These are phyloP conservation scores for Poecilia picta DNA, from an alignment of 2,797 vertebrate genomes.

Conservation along the genomic window DNA sequence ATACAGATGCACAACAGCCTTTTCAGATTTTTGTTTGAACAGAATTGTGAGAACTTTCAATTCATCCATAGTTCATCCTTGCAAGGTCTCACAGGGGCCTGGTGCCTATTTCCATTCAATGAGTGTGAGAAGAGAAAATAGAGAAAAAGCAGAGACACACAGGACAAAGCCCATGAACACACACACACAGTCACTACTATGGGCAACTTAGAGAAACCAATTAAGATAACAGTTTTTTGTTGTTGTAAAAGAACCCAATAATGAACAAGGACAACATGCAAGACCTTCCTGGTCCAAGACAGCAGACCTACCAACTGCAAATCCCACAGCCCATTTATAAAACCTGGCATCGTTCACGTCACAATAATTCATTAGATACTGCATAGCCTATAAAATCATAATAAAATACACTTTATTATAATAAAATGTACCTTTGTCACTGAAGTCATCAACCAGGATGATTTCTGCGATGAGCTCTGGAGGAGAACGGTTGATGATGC, in stretches of 20 bases:
- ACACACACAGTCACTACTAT: not conserved
- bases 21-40: not conserved
- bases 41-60: not conserved
- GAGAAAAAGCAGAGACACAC: not conserved
- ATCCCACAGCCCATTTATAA: not conserved
- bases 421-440: slow-evolving; percentile 87
- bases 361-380: not conserved
- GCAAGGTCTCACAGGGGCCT: not conserved
- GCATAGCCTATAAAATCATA: not conserved
- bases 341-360: not conserved
- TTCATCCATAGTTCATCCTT: not conserved
- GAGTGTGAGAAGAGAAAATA: not conserved
- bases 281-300: not conserved
- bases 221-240: not conserved
- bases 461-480: slow-evolving; percentile 91
- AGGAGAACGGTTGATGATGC: slow-evolving; percentile 92
- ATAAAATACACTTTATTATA: not conserved
- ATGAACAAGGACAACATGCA: not conserved
- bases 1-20: not conserved
- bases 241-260: not conserved
- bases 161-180: not conserved
- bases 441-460: slow-evolving; percentile 97
- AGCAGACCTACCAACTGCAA: not conserved
- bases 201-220: not conserved
- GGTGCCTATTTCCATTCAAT: not conserved